phyloP scores from a whole-genome alignment of 2,888 invertebrate genomes.

The Chaetoderma sp. region DNA sequence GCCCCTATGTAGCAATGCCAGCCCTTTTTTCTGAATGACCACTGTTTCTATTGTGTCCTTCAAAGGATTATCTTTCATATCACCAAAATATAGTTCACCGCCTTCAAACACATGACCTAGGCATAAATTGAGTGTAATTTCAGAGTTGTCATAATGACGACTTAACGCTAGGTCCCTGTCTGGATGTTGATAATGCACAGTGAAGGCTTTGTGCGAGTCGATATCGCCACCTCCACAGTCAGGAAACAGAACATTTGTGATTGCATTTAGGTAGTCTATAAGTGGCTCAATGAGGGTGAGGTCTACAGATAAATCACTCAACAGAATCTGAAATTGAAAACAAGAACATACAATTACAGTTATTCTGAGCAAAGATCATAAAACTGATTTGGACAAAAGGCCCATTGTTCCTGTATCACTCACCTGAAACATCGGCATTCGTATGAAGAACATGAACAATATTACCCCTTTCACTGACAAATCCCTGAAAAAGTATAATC shows the following conservation, averaged over 20 bases:
- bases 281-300: constrained; percentile 64
- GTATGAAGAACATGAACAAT: too few species aligned
- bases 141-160: constrained; percentile 71
- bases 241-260: constrained; percentile 63
- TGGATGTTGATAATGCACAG: constrained; percentile 66
- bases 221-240: constrained; percentile 64
- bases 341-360: too few species aligned
- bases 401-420: too few species aligned
- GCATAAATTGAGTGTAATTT: constrained; percentile 70
- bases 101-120: constrained; percentile 66
- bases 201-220: constrained; percentile 71
- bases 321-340: too few species aligned
- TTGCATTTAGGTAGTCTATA: constrained; percentile 63
- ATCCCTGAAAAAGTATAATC: too few species aligned
- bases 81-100: constrained; percentile 68
- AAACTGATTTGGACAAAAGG: too few species aligned
- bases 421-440: too few species aligned
- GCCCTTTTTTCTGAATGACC: constrained; percentile 50
- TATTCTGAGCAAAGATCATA: too few species aligned
- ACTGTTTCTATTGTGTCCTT: constrained; percentile 20
- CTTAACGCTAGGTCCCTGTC: constrained; percentile 67
- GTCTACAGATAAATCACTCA: constrained; percentile 69
- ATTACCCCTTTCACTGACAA: too few species aligned
- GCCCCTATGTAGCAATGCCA: constrained; percentile 69
- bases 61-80: constrained; percentile 45